phyloP scores from a whole-genome alignment of 2,797 vertebrate species.

The Heterohyrax brucei region DNA sequence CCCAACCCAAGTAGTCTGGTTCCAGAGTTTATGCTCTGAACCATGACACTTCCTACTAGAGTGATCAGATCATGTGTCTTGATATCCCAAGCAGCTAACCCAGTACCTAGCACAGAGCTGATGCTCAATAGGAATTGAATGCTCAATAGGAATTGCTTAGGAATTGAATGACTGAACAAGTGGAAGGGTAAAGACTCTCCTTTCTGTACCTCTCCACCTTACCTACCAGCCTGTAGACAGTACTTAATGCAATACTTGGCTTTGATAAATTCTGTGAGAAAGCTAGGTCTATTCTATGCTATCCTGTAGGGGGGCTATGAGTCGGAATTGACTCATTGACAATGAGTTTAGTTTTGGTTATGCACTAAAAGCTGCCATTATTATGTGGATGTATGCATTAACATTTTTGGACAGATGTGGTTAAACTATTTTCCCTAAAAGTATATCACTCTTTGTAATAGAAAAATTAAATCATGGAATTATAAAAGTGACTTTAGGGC shows the following conservation, averaged over 20 bases:
- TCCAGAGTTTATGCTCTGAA: neutral
- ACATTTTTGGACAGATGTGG: constrained; percentile 23
- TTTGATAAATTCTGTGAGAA: constrained; percentile 13
- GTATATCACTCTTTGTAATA: constrained; percentile 20
- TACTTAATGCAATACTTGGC: neutral
- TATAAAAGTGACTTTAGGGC: neutral
- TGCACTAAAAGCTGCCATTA: neutral
- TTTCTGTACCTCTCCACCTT: neutral
- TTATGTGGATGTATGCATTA: neutral
- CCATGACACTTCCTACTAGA: neutral
- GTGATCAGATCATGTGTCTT: neutral
- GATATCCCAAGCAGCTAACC: neutral
- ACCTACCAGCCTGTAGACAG: neutral
- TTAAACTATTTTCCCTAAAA: constrained; percentile 50
- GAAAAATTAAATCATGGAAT: constrained; percentile 41
- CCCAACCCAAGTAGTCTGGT: neutral
- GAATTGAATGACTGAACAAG: neutral
- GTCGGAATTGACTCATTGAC: too few relatives aligned
- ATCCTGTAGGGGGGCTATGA: too few relatives aligned
- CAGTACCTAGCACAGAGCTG: neutral
- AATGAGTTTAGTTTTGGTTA: too few relatives aligned
- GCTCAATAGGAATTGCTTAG: constrained; percentile 6
- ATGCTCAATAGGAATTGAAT: neutral
- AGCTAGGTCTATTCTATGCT: neutral
- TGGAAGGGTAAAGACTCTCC: too few relatives aligned